Evolutionary conservation across 2,888 invertebrate species (phyloP).

Genomic region (Myopa testacea): DNA sequence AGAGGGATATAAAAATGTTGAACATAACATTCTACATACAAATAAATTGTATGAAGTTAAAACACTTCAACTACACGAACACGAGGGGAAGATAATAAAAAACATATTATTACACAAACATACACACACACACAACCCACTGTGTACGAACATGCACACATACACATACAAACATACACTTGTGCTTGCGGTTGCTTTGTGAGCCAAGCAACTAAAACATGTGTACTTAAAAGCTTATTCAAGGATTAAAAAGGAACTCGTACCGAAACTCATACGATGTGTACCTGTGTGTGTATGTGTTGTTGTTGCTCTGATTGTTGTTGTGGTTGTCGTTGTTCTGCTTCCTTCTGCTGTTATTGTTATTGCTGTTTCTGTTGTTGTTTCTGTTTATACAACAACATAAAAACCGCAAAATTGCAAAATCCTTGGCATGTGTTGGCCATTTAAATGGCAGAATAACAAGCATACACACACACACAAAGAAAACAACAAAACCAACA

Average conservation of each 20-base stretch:
- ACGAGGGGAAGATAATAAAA: no score
- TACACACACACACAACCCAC: not conserved
- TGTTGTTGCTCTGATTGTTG: not conserved
- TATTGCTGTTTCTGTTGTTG: slow-evolving; percentile 11
- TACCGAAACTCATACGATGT: not conserved
- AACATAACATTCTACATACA: not conserved
- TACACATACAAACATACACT: not conserved
- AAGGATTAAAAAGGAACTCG: slow-evolving; percentile 32
- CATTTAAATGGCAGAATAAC: slow-evolving; percentile 7
- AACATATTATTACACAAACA: not conserved
- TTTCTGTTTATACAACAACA: slow-evolving; percentile 10
- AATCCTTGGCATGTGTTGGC: slow-evolving; percentile 33
- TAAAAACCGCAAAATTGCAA: slow-evolving; percentile 27
- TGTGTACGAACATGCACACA: no score
- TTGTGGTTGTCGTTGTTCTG: not conserved
- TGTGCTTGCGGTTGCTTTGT: no score
- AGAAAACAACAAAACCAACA: not conserved
- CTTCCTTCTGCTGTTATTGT: not conserved
- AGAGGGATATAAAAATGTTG: not conserved
- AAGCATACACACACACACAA: no score
- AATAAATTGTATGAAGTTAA: no score
- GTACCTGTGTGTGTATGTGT: not conserved
- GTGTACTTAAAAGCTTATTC: slow-evolving; percentile 35
- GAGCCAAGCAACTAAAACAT: slow-evolving; percentile 15
- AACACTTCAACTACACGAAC: no score